Evolutionary conservation across 1,140 invertebrate genomes (phyloP).

Genomic region (Linepithema humile): DNA sequence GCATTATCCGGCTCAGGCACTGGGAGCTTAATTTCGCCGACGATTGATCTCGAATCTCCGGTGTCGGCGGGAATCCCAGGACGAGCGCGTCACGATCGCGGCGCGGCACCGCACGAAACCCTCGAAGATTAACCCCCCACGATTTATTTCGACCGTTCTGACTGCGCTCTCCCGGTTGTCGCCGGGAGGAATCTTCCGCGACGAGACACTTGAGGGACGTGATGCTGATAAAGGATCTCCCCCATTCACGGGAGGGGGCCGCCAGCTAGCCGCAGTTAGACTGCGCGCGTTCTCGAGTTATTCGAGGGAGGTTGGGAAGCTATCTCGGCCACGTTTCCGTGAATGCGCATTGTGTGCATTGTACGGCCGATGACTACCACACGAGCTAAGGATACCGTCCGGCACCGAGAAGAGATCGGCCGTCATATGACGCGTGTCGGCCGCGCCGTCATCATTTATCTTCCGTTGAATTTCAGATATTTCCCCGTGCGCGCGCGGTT

Average conservation of each 20-base stretch:
- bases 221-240: slow-evolving; percentile 59
- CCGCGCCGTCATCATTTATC: slow-evolving; percentile 36
- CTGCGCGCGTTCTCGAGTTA: neutral
- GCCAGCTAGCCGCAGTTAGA: slow-evolving; percentile 4
- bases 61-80: neutral
- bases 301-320: too few relatives aligned
- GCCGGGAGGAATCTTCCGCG: slow-evolving; percentile 36
- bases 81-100: neutral
- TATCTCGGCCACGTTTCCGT: slow-evolving; percentile 24
- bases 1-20: neutral
- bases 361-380: slow-evolving; percentile 30
- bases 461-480: slow-evolving; percentile 36
- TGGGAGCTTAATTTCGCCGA: slow-evolving; percentile 25
- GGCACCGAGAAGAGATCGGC: slow-evolving; percentile 2
- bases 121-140: slow-evolving; percentile 52
- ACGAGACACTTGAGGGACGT: slow-evolving; percentile 54
- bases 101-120: neutral
- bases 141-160: slow-evolving; percentile 49
- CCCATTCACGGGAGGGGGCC: slow-evolving; percentile 25
- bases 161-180: slow-evolving; percentile 13
- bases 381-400: slow-evolving; percentile 40
- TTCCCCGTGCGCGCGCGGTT: slow-evolving; percentile 15
- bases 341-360: slow-evolving; percentile 52
- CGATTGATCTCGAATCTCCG: slow-evolving; percentile 45
- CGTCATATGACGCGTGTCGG: neutral